Conservation (phyloP, 2,888 invertebrate species). For the Drosophila anceps region DNA sequence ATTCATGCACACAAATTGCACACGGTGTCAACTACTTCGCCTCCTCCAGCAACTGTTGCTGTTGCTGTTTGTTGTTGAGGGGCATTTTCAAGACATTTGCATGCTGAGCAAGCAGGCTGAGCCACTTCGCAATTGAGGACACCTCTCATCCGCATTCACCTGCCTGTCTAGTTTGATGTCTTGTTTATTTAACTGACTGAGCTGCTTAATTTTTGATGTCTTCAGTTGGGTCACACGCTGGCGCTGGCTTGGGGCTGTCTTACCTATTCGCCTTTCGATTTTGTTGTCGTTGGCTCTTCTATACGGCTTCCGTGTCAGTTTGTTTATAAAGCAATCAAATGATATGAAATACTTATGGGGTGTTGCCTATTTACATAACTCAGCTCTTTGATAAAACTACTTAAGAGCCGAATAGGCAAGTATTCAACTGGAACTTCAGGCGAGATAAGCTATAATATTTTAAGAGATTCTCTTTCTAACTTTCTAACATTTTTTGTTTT, state of each 20-base stretch:
- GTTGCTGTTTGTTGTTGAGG: slow-evolving; percentile 10
- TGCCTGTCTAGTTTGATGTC: slow-evolving; percentile 33
- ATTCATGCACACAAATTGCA: slow-evolving; percentile 62
- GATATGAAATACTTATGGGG: slow-evolving; percentile 10
- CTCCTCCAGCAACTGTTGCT: slow-evolving; percentile 11
- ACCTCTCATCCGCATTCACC: slow-evolving; percentile 15
- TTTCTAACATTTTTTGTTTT: neutral
- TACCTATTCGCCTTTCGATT: slow-evolving; percentile 4
- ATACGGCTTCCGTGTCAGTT: slow-evolving; percentile 26
- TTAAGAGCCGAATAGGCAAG: neutral
- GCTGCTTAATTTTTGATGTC: slow-evolving; percentile 68
- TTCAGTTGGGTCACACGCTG: slow-evolving; percentile 37
- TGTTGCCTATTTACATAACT: slow-evolving; percentile 6
- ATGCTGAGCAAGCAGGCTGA: slow-evolving; percentile 56
- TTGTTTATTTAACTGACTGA: slow-evolving; percentile 63
- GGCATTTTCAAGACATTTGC: slow-evolving; percentile 56
- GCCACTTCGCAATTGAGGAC: slow-evolving; percentile 41
- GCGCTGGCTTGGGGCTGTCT: slow-evolving; percentile 13
- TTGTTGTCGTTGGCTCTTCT: neutral
- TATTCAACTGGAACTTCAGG: neutral
- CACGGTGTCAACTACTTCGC: slow-evolving; percentile 51
- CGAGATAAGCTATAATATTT: neutral
- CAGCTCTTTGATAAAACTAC: neutral
- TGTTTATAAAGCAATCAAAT: slow-evolving; percentile 34
- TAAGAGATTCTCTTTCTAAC: neutral